These are phyloP conservation scores for Matsumyia berberina DNA, from an alignment of 2,888 invertebrate species.

Conservation along the genomic window DNA sequence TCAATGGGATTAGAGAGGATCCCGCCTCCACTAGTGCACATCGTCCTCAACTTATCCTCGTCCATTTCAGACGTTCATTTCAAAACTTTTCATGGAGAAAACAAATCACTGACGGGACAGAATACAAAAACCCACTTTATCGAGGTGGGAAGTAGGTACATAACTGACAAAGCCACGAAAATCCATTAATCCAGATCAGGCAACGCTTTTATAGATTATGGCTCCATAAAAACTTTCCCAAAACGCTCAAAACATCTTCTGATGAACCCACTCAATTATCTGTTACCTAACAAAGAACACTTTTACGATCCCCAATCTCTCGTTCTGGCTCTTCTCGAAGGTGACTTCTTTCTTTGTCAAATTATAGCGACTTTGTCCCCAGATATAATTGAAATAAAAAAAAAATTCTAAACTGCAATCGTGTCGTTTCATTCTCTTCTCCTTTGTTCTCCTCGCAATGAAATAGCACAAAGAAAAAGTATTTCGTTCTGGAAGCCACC, in stretches of 20 bases:
- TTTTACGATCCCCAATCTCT: constrained; percentile 1
- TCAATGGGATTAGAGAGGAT: no score
- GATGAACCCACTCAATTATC: constrained; percentile 34
- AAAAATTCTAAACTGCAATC: constrained; percentile 39
- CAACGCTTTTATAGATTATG: no score
- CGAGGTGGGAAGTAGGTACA: no score
- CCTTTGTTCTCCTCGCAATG: constrained; percentile 15
- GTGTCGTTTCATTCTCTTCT: constrained; percentile 7
- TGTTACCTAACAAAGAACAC: constrained; percentile 53
- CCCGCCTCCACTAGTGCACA: no score
- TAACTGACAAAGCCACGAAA: no score
- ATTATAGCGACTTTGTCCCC: constrained; percentile 18
- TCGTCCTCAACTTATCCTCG: no score
- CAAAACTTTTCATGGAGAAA: no score
- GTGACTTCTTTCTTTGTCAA: constrained; percentile 8
- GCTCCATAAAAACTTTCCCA: not conserved
- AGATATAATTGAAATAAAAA: not conserved
- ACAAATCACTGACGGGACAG: no score
- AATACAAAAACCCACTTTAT: no score
- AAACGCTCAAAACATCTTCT: not conserved
- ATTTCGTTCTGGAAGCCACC: constrained; percentile 44
- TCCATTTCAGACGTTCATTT: no score
- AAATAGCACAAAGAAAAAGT: constrained; percentile 22
- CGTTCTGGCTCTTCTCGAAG: constrained; percentile 25
- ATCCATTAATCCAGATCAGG: no score